These are phyloP conservation scores for Diprion similis DNA, from an alignment of 1,140 invertebrate genomes.

Conservation along the genomic window DNA sequence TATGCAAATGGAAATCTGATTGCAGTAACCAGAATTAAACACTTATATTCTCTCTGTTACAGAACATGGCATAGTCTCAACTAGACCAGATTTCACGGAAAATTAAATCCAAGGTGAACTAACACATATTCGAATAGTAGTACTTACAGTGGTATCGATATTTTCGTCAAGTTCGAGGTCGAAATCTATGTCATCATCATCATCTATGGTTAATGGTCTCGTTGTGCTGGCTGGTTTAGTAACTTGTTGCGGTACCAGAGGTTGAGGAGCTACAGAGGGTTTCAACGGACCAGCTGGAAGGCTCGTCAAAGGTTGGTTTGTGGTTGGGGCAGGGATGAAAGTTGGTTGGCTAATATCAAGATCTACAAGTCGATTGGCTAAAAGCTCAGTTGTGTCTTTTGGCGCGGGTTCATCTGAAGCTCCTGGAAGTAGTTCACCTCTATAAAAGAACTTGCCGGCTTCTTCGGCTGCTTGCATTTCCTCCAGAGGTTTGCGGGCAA, in stretches of 20 bases:
- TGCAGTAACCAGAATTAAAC: too few relatives aligned
- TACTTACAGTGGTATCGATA: conserved; percentile 69
- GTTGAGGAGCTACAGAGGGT: conserved; percentile 26
- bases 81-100: too few relatives aligned
- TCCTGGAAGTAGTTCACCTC: conserved; percentile 19
- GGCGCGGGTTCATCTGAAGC: conserved; percentile 20
- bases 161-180: conserved; percentile 72
- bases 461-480: conserved; percentile 73
- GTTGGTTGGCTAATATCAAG: conserved; percentile 35
- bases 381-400: conserved; percentile 15
- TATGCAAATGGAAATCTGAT: too few relatives aligned
- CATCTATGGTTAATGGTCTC: conserved; percentile 50
- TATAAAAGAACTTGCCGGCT: conserved; percentile 58
- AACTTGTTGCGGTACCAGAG: conserved; percentile 26
- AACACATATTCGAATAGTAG: conserved; percentile 5
- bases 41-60: too few relatives aligned
- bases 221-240: conserved; percentile 36
- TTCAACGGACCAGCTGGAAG: conserved; percentile 23
- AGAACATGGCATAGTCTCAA: too few relatives aligned
- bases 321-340: conserved; percentile 21
- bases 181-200: conserved; percentile 67
- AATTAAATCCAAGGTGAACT: neutral
- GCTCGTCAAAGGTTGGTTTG: conserved; percentile 15
- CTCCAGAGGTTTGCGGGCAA: conserved; percentile 74
- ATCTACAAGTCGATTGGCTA: conserved; percentile 41